Base-by-base conservation (phyloP, 2,888 invertebrate genomes). In the Drosophila borborema region DNA sequence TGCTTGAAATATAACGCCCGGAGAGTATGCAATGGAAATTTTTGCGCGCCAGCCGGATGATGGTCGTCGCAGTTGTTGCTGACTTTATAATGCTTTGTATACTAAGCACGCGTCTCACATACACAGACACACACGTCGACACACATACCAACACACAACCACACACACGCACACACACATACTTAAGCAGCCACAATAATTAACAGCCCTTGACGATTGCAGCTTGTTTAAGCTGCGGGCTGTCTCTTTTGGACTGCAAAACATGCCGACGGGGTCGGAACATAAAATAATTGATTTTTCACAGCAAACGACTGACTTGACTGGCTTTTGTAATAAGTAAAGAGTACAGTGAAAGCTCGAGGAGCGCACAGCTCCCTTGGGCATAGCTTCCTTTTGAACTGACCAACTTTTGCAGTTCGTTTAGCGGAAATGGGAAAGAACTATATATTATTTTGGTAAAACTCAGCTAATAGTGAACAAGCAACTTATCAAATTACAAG, bases 261-360 rank as follows among this genome's bases (percentile, higher is more conserved):
- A 64, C 62, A 45, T 68, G 64, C 74, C 66, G 65, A 73, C 55
- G 77, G 69, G 73, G 80, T 48, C 89, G 77, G 83, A 68, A 64
- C 62, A 65, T 53, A 67, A 80, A 86, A 77, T 80, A 81, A 91
- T 90, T 90, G 90, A 90, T 90, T 90, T 90, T 90, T 90, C 91
- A 72, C 86, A 74, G 59, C 41, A 62, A 62, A 38, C 36, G 45
- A 28, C 36, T 66, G 60, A 38, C 38, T 18, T 18, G 54, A 51
- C 31, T 34, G 49, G 49, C 49, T 31, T 49, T 54, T 31, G 31
- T 41, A 53, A 53, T 43, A 53, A 54, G 61, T 31, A 31, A 51
- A 16, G 34, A 23, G 45, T 34, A 43, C 20, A 58, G 41, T 58
- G 58, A 58, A 58, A 58, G 58, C 58, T 58, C 45, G 0, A 20